Evolutionary conservation across 2,113 vertebrate species (phyloP).

Genomic region (Atrichornis clamosus): DNA sequence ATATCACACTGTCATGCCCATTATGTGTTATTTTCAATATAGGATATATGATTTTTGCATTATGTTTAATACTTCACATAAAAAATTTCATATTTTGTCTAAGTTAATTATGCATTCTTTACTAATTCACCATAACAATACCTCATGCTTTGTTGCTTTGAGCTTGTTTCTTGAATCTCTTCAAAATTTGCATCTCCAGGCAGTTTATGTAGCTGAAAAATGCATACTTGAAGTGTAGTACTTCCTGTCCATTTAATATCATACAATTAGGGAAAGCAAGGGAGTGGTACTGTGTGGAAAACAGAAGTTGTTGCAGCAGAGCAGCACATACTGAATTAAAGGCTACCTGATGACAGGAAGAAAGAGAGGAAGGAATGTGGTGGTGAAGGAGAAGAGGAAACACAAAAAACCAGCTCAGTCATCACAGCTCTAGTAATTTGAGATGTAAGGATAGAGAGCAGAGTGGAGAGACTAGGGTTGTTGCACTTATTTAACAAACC

Average conservation of each 20-base stretch:
- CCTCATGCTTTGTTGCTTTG: neutral
- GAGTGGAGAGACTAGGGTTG: neutral
- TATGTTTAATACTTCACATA: neutral
- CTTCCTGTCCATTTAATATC: neutral
- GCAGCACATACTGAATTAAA: neutral
- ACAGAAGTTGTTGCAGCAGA: neutral
- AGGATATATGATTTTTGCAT: neutral
- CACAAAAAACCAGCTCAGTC: rapidly evolving
- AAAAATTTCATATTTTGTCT: neutral
- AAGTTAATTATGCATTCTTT: neutral
- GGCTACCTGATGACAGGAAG: neutral
- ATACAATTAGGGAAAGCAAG: neutral
- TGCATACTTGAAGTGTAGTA: neutral
- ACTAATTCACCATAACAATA: neutral
- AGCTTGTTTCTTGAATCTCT: neutral
- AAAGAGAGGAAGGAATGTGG: neutral
- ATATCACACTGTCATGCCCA: neutral
- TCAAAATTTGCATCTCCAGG: neutral
- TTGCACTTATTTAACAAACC: neutral
- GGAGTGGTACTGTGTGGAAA: rapidly evolving
- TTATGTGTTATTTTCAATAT: neutral
- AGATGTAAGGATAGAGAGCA: neutral
- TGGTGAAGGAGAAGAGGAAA: neutral
- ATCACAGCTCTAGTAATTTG: neutral
- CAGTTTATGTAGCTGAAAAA: neutral